Evolutionary conservation across 2,888 invertebrate genomes (phyloP).

Genomic region (Anoplius nigerrimus): DNA sequence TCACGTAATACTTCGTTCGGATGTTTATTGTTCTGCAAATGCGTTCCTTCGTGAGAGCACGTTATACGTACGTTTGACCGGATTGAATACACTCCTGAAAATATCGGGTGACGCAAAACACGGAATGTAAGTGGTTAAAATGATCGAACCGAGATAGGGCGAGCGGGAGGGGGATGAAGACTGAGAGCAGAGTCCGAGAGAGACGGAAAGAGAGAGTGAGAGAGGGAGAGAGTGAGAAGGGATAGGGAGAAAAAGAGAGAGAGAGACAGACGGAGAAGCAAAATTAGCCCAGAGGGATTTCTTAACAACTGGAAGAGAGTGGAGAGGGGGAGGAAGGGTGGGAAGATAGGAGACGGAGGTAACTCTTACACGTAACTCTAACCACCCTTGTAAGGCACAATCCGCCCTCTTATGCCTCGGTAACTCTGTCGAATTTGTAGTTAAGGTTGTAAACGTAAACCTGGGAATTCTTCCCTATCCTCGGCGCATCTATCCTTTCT

Average conservation of each 20-base stretch:
- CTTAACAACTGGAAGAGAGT: slow-evolving; percentile 72
- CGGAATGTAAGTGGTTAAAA: slow-evolving; percentile 32
- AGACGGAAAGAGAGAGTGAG: slow-evolving; percentile 5
- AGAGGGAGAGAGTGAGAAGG: slow-evolving; percentile 27
- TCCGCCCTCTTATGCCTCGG: slow-evolving; percentile 70
- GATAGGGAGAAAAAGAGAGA: slow-evolving; percentile 6
- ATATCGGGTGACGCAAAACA: slow-evolving; percentile 26
- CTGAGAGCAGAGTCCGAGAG: slow-evolving; percentile 28
- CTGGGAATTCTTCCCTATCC: slow-evolving; percentile 67
- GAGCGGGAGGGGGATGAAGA: slow-evolving; percentile 20
- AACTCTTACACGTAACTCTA: slow-evolving; percentile 66
- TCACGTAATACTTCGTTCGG: too few species aligned
- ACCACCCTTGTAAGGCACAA: slow-evolving; percentile 73
- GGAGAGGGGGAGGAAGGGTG: slow-evolving; percentile 39
- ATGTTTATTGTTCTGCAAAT: too few species aligned
- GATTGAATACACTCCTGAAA: too few species aligned
- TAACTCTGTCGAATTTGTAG: slow-evolving; percentile 75
- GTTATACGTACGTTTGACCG: too few species aligned
- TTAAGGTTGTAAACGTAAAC: slow-evolving; percentile 74
- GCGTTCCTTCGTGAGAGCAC: slow-evolving; percentile 32
- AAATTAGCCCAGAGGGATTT: slow-evolving; percentile 74
- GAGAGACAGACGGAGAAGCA: slow-evolving; percentile 33
- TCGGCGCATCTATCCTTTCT: slow-evolving; percentile 11
- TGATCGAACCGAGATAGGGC: slow-evolving; percentile 42
- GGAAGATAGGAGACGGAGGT: slow-evolving; percentile 54